Conservation (phyloP, 2,797 vertebrate genomes). For the Peromyscus aztecus region DNA sequence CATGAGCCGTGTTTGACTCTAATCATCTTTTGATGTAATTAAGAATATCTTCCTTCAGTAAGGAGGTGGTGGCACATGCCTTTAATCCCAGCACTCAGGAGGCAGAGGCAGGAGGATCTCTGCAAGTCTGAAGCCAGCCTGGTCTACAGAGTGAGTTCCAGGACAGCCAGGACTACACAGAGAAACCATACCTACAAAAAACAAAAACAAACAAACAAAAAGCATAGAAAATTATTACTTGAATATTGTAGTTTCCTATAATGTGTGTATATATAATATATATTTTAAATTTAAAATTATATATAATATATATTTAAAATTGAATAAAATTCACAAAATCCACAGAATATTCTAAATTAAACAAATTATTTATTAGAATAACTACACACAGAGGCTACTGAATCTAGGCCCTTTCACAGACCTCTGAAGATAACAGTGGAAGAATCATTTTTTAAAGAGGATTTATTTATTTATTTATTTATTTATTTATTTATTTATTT, state of each 20-base stretch:
- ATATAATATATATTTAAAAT: background rate
- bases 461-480: no score
- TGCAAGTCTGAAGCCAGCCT: background rate
- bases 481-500: no score
- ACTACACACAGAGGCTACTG: background rate
- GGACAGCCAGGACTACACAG: background rate
- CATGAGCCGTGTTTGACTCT: background rate
- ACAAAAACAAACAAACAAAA: background rate
- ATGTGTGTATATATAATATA: background rate
- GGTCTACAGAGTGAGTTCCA: background rate
- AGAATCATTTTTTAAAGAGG: background rate
- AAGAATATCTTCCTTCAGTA: background rate
- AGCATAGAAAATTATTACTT: background rate
- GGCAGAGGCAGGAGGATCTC: background rate
- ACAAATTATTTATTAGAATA: constrained; percentile 4
- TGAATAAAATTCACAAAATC: constrained; percentile 54
- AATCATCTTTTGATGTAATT: background rate
- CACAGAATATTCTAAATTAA: constrained; percentile 24
- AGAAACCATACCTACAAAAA: background rate
- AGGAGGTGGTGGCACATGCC: background rate
- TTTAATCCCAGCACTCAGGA: background rate
- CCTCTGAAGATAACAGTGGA: background rate
- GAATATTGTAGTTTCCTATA: background rate
- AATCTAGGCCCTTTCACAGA: constrained; percentile 21
- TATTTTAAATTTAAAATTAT: background rate